Evolutionary conservation across 2,797 vertebrate genomes (phyloP).

Genomic region (Falco naumanni): DNA sequence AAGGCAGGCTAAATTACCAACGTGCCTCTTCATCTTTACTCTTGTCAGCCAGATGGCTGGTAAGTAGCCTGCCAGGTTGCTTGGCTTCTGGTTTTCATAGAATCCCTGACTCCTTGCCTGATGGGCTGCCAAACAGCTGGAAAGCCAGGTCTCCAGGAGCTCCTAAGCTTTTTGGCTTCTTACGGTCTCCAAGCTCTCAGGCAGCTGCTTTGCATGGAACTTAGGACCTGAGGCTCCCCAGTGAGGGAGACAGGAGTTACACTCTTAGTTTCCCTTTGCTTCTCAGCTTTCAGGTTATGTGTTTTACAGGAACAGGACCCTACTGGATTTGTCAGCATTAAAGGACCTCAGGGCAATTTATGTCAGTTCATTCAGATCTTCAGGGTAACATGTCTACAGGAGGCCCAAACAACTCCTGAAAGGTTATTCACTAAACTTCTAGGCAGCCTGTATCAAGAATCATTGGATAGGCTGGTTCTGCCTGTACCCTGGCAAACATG

Average conservation of each 20-base stretch:
- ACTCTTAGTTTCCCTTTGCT: background rate
- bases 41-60: conserved; percentile 64
- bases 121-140: conserved; percentile 65
- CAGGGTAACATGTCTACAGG: background rate
- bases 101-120: conserved; percentile 46
- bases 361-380: background rate
- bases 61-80: conserved; percentile 57
- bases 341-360: background rate
- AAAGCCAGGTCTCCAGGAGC: conserved; percentile 41
- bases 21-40: conserved; percentile 50
- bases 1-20: conserved; percentile 54
- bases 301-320: background rate
- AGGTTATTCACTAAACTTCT: background rate
- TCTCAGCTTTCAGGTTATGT: background rate
- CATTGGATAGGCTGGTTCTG: background rate
- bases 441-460: background rate
- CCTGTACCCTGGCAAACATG: background rate
- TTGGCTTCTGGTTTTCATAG: conserved; percentile 43
- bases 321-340: background rate
- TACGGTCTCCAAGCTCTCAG: background rate
- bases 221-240: background rate
- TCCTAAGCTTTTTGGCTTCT: conserved; percentile 29
- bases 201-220: background rate
- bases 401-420: background rate
- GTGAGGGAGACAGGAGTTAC: background rate